Evolutionary conservation across 2,113 vertebrate species (phyloP), one percentile per base, ranked within the genome.

Genomic region (Charina bottae): DNA sequence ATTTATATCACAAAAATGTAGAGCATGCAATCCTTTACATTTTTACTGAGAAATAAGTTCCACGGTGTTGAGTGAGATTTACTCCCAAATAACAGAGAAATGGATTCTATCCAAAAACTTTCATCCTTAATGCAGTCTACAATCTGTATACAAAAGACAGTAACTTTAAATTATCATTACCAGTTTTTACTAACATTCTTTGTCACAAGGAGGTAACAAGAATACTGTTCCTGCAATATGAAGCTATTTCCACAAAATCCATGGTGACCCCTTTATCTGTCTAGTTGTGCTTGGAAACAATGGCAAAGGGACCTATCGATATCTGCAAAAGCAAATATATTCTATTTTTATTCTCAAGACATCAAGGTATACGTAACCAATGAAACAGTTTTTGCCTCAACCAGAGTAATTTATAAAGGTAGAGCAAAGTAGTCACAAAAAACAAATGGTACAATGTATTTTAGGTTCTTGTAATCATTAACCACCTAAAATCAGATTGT

Each of bases 201-300:
- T 33, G 64, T 49, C 49, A 49, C 49, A 89, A 2, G 15, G 33
- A 23, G n/a, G 64, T 33, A 83, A 37, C 54, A 68, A 78, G 21
- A 55, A n/a, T 55, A 64, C 89, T 0, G 0, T 6, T 0, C 0
- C 85, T 33, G 0, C 21, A 89, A 46, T 19, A 55, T 85, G 83
- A 85, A 84, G 33, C 55, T 59, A 85, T 62, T 78, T 68, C n/a
- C 28, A 19, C 49, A 2, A 0, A 0, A 53, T 55, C 0, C 0
- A 24, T 49, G 15, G 86, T 88, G 33, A 46, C 26, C 23, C 0
- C 19, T 85, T 49, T 62, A 90, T 85, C 83, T 62, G 24, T 26
- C 88, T 91, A 10, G 89, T 94, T 93, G 68, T 90, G 86, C 93
- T 33, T 72, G 53, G 93, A 94, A 91, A n/a, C 60, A 33, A 92